Base-by-base conservation (phyloP, 1,140 invertebrate genomes). In the Spodoptera litura region DNA sequence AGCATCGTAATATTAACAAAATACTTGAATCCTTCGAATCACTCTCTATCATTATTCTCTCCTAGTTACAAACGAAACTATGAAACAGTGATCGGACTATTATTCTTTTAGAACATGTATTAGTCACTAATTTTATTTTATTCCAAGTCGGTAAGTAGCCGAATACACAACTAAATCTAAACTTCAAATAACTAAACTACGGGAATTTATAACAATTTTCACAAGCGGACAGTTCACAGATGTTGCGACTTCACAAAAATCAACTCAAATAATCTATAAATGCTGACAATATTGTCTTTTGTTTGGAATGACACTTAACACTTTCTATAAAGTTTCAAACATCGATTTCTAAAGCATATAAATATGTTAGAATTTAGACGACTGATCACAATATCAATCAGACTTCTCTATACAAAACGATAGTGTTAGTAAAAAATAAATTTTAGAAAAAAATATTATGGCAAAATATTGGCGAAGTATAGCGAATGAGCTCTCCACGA, bases 211-310 rank as follows among this genome's bases (percentile, higher is more conserved):
- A 88, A 89, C 85, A 87, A 84, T 86, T 87, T 84, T 70, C 71
- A 86, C 82, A 79, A 86, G 87, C 81, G 79, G 84, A 86, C 83
- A 86, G 78, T 87, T 89, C 82, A 87, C 79, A 82, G 78, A 70
- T 78, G 77, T 82, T 74, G 59, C 62, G 53, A 80, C 55, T 70
- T 70, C 75, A 81, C 78, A 79, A 73, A 59, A 76, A 81, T 74
- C 79, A 70, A 81, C 81, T 76, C 68, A 71, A 89, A 90, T 92
- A 92, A 90, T 89, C 91, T 94, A 94, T 94, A 94, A 94, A 94
- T 94, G 93, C 93, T 88, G 93, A 93, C 93, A 93, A 91, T 85
- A 89, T 87, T 92, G 93, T 94, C 93, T 94, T 93, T 94, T 93
- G 89, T 91, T 89, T 94, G 93, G 93, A 94, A 94, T 94, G 93